Base-by-base conservation (phyloP, 1,140 invertebrate genomes). In the Drosophila funebris region DNA sequence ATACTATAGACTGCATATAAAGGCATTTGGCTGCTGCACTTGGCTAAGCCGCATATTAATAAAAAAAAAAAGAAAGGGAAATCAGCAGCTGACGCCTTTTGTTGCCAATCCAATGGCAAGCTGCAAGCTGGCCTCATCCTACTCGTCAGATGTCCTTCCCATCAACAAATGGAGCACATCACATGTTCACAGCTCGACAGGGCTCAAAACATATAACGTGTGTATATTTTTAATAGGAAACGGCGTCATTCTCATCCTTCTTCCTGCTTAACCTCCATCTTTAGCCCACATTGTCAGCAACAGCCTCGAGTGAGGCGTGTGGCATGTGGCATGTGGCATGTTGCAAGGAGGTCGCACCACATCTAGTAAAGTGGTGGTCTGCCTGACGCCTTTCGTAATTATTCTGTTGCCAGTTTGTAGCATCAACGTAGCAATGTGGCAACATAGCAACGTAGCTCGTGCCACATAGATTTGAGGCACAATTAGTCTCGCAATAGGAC, bases 61-160 rank as follows among this genome's bases (percentile, higher is more conserved):
- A n/a, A n/a, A n/a, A n/a, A n/a, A n/a, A n/a, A n/a, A n/a, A n/a
- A n/a, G 70, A 73, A 73, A 73, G 70, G 70, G 56, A 73, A 73
- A 68, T 69, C 70, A 61, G 46, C 70, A 68, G 56, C 70, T 68
- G 70, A 73, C 54, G 61, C 36, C 68, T 71, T 57, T 71, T 71
- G 68, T 71, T 66, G 68, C 43, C 68, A 64, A 56, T 64, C 31
- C 37, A 39, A 39, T 37, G 36, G 16, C 57, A n/a, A 18, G 29
- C 5, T 52, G 27, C n/a, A 36, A 52, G 14, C 20, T 41, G 3
- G 18, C 54, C 60, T 62, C 60, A 8, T 66, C 63, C 52, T 46
- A n/a, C n/a, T n/a, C n/a, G n/a, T n/a, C n/a, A n/a, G n/a, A n/a
- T n/a, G n/a, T n/a, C n/a, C n/a, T n/a, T n/a, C n/a, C n/a, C n/a